Base-by-base conservation (phyloP, 2,888 invertebrate species). In the Glaucopsyche alexis region DNA sequence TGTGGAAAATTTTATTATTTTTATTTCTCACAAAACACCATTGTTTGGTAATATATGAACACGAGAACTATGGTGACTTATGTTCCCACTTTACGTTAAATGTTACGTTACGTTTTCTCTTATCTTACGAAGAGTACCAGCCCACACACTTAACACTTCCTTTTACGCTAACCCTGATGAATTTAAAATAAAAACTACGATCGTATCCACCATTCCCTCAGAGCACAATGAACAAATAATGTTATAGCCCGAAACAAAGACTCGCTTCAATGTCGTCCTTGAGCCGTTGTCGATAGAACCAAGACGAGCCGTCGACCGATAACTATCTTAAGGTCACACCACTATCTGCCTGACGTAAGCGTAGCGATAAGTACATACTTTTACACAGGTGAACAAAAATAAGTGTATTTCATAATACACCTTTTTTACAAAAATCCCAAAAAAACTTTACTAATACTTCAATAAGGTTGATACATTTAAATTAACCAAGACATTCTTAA, bases 291-390 rank as follows among this genome's bases (percentile, higher is more conserved):
- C 88, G 88, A 89, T 86, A 87, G 86, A 83, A 79, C 78, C 78
- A 79, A 85, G 87, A 85, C 86, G 88, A 87, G 91, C 85, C 91
- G 89, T 81, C 89, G 91, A 90, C 92, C 92, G 92, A 91, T 92
- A 90, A 88, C 88, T 90, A 87, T 90, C 88, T 85, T 88, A 89
- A 91, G 91, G 91, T 91, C 91, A 85, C 84, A 86, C 76, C 83
- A 87, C 85, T 92, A 91, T 90, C 91, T 82, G 72, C 73, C 80
- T 89, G 88, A 90, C 88, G 90, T 86, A 83, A 85, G 81, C 81
- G 81, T 78, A 80, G 79, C 78, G 86, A 87, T 85, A 86, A 81
- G 29, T 69, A 81, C 78, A 81, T 80, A 80, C 76, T 77, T 72
- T 77, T 79, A 79, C 78, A 81, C 84, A 89, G 84, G 85, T 87